Evolutionary conservation across 1,140 invertebrate genomes (phyloP), one percentile per base, ranked within the genome.

Genomic region (Archivesica marissinica): DNA sequence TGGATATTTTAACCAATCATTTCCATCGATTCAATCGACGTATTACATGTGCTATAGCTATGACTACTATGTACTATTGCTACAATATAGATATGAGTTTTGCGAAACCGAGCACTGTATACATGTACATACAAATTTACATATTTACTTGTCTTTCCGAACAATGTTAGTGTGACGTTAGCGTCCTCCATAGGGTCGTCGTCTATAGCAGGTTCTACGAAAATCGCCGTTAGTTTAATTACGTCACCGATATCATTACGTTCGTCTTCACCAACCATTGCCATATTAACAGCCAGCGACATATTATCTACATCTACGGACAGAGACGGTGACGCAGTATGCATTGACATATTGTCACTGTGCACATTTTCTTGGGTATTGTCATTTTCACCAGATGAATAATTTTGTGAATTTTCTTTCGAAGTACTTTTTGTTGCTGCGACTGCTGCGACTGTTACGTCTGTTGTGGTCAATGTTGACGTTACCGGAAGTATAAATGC

Each of bases 401-500:
- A 13, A 20, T 7, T 9, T 44, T 50, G 39, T 54, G 28, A 47
- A 11, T 7, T 39, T 44, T 6, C 35, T 33, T 25, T 50, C 15
- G 25, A 23, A 11, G 17, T 33, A 59, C 20, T 61, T 59, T 30
- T 77, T 35, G 64, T 38, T 56, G 9, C 25, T 17, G 38, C 44
- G 17, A 13, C 23, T 9, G 76, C 2, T 13, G 47, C 25, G 11
- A 44, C 44, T 13, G 78, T 50, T 30, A 44, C 74, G 1, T 56
- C 59, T 61, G 77, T 72, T 54, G 86, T 70, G 7, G 83, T 74
- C 9, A 66, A 50, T 15, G 88, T 78, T n/a, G 76, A 77, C 11
- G 88, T 86, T 0, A 81, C 30, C 17, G 74, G 64, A 28, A 83
- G 85, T n/a, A 88, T 59, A 72, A 91, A 91, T 52, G 66, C 81